phyloP scores from a whole-genome alignment of 2,113 vertebrate genomes.

The Stercorarius parasiticus region DNA sequence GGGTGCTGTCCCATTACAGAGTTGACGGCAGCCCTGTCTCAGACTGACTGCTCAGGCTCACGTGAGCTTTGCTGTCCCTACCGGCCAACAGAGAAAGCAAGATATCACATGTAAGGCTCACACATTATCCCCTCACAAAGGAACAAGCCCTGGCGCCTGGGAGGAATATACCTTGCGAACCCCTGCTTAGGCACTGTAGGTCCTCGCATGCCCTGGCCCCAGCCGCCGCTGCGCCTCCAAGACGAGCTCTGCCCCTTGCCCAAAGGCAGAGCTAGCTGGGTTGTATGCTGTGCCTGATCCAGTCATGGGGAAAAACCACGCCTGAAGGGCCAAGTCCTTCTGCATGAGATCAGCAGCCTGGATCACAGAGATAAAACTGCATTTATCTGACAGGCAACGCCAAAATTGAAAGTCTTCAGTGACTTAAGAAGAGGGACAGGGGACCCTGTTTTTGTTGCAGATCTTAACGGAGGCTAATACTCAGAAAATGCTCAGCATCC shows the following conservation, averaged over 20 bases:
- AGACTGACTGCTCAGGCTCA: not conserved
- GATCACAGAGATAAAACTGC: not conserved
- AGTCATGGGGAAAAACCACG: rapidly evolving
- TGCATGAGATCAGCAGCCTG: not conserved
- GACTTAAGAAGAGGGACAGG: not conserved
- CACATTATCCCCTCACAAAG: not conserved
- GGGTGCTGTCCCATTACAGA: rapidly evolving
- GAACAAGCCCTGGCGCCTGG: not conserved
- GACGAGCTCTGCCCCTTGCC: not conserved
- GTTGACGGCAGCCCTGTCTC: not conserved
- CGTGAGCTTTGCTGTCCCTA: not conserved
- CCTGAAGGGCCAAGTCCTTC: not conserved
- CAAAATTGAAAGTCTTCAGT: not conserved
- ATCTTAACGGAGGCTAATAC: not conserved
- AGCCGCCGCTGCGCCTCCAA: rapidly evolving
- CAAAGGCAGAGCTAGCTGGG: not conserved
- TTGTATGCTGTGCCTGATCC: rapidly evolving
- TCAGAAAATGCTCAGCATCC: not conserved
- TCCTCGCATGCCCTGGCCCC: rapidly evolving
- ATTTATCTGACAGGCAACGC: not conserved
- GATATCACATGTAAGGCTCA: rapidly evolving
- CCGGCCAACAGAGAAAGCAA: not conserved
- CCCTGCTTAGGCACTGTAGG: not conserved
- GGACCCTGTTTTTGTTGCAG: not conserved
- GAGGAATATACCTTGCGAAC: not conserved